Evolutionary conservation across 2,888 invertebrate genomes (phyloP).

Genomic region (Xiphydria camelus): DNA sequence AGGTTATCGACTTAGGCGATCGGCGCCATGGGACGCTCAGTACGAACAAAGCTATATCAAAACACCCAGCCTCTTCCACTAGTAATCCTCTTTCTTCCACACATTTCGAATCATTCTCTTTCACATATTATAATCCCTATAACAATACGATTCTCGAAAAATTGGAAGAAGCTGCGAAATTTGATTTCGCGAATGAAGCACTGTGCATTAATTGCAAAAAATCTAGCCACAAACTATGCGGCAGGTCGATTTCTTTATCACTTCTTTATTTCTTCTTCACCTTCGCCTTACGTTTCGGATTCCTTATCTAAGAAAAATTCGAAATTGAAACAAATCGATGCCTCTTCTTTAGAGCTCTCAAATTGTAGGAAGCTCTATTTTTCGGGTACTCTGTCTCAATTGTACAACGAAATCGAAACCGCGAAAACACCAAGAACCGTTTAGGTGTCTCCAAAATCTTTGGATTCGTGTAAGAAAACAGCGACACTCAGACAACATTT

Average conservation of each 20-base stretch:
- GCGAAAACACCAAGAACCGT: neutral
- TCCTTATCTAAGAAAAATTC: neutral
- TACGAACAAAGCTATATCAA: constrained; percentile 28
- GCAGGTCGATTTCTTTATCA: constrained; percentile 16
- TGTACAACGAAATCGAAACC: neutral
- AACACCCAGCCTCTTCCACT: too few species aligned
- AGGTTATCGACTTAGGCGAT: constrained; percentile 46
- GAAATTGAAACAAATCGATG: neutral
- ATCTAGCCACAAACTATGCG: constrained; percentile 8
- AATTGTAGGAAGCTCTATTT: too few species aligned
- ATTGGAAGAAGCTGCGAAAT: too few species aligned
- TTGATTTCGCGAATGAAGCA: neutral
- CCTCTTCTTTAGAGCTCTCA: neutral
- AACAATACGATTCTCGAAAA: constrained; percentile 29
- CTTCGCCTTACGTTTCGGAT: neutral
- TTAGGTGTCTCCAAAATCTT: neutral
- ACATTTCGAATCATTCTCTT: constrained; percentile 32
- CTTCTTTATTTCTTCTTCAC: too few species aligned
- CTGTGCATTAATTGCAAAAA: too few species aligned
- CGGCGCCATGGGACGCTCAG: constrained; percentile 36
- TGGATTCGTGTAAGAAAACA: constrained; percentile 23
- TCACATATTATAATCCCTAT: constrained; percentile 41
- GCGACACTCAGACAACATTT: constrained; percentile 33
- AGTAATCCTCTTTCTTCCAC: too few species aligned
- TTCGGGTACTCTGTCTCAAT: neutral